Conservation (phyloP, 2,113 vertebrate genomes). For the Ascaphus truei region DNA sequence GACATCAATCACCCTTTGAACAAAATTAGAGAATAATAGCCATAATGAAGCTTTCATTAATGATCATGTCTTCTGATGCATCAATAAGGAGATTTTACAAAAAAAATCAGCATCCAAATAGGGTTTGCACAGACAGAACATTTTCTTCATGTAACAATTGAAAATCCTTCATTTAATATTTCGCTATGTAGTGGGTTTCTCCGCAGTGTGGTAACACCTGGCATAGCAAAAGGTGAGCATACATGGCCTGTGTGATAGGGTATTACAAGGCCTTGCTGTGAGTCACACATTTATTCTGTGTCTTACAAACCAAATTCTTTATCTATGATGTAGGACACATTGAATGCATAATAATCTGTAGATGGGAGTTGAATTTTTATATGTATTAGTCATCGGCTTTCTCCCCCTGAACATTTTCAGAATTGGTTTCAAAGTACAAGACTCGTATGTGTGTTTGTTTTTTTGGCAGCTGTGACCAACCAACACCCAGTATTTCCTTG, state of each 20-base stretch:
- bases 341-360: background rate
- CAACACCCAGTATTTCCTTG: constrained; percentile 52
- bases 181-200: background rate
- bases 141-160: background rate
- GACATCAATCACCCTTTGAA: constrained; percentile 6
- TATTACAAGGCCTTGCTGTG: background rate
- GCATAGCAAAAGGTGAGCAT: background rate
- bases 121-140: background rate
- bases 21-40: constrained; percentile 32
- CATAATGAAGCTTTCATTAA: background rate
- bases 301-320: background rate
- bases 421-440: constrained; percentile 39
- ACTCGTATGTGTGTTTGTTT: constrained; percentile 49
- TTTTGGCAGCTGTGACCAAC: constrained; percentile 42
- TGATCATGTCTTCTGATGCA: background rate
- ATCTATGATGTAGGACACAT: background rate
- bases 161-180: background rate
- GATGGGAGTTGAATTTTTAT: background rate
- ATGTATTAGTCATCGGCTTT: background rate
- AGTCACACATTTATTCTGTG: constrained; percentile 11
- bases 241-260: background rate
- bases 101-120: background rate
- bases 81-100: background rate
- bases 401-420: background rate
- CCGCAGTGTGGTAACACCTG: constrained; percentile 8